Base-by-base conservation (phyloP, 23 tunicate genomes). In the Pegea sp. region DNA sequence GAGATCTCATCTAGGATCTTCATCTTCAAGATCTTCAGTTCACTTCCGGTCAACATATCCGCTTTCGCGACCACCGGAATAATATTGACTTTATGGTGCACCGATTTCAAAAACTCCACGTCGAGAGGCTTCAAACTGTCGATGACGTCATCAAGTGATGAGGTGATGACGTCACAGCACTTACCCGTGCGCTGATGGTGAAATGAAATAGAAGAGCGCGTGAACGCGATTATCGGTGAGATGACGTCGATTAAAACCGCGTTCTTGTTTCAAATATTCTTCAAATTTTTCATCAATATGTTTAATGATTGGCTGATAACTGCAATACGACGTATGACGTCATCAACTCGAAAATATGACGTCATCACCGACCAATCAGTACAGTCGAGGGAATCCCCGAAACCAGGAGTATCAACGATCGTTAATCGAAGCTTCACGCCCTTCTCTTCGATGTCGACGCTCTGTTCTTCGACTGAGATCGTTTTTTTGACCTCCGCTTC, bases 21-120 rank as follows among this genome's bases (percentile, higher is more conserved):
- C 44, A 67, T 68, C 66, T 91, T 91, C 68, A 91, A 29, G 31
- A 76, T 57, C 59, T 78, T 91, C 23, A 91, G 70, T 54, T 91
- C 99, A 1, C 71, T 49, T 30, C 58, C 59, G 26, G 99, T 91
- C 29, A 91, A 64, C 31, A 87, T 77, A 61, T 91, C 99, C 6
- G 99, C 84, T 69, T 91, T 91, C 13, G 93, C 94, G 38, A 91
- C 67, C n/a, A 91, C 99, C 5, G 99, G 99, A 13, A 91, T 86
- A 22, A 91, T 91, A 58, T 91, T 91, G 29, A 91, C 99, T 64
- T 90, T 91, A 61, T 79, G 73, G 76, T 91, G 99, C 1, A 91
- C 65, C 13, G 88, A 76, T 68, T 78, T 78, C 93, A 91, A 78
- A 70, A 91, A 91, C 49, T 78, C 99, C 19, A 91, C 68, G 51